Conservation (phyloP, 1,140 invertebrate species). For the Pseudomyrmex sp. region DNA sequence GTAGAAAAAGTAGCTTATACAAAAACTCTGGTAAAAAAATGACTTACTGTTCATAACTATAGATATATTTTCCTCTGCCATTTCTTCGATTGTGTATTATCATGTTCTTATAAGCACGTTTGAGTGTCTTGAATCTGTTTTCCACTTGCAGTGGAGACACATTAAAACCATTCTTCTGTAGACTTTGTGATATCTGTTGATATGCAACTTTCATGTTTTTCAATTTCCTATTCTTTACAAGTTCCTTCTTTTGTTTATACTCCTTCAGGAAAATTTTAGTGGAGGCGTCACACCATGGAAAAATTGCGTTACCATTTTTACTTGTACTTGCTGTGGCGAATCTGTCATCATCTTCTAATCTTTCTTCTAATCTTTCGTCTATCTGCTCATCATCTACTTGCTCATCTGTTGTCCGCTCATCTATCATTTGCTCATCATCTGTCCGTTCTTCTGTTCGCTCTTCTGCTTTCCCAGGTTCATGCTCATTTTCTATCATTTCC, state of each 20-base stretch:
- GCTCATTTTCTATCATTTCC: constrained; percentile 12
- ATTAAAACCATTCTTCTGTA: constrained; percentile 13
- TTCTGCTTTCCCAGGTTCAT: not conserved
- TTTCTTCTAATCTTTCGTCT: not conserved
- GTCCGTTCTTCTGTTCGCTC: too few relatives aligned
- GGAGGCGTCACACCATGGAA: constrained; percentile 38
- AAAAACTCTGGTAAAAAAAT: not conserved
- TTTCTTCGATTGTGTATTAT: constrained; percentile 40
- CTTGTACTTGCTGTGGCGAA: not conserved
- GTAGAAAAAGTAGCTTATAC: not conserved
- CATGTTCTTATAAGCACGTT: constrained; percentile 52
- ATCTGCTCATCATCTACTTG: too few relatives aligned
- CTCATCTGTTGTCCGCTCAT: too few relatives aligned
- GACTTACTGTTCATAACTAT: constrained; percentile 44
- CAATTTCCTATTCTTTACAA: constrained; percentile 25
- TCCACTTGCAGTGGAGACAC: constrained; percentile 42
- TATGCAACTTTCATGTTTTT: constrained; percentile 49
- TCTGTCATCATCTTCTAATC: not conserved
- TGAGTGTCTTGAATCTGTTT: constrained; percentile 42
- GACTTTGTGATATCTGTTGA: constrained; percentile 24
- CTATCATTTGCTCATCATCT: too few relatives aligned
- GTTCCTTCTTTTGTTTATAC: constrained; percentile 36
- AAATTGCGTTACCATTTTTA: constrained; percentile 29
- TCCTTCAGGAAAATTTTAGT: constrained; percentile 41
- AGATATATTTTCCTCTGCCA: constrained; percentile 44